Evolutionary conservation across 2,888 invertebrate genomes (phyloP).

Genomic region (Sarcophaga carnaria): DNA sequence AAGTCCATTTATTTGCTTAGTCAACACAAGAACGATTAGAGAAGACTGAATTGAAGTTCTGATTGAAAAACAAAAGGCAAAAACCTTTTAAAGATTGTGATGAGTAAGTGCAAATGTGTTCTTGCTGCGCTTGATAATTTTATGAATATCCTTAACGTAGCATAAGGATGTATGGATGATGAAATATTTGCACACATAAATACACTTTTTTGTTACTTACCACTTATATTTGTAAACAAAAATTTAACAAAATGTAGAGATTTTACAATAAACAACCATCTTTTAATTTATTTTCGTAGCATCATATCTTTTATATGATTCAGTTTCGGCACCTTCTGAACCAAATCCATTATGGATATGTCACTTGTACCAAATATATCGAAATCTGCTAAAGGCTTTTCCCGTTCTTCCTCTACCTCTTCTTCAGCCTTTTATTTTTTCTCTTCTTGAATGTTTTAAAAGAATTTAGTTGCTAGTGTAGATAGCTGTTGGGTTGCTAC

Average conservation of each 20-base stretch:
- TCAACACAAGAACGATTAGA: constrained; percentile 48
- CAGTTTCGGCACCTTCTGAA: constrained; percentile 51
- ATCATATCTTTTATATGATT: rapidly evolving
- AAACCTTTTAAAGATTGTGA: background rate
- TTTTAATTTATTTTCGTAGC: too few relatives aligned
- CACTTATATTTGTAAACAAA: too few relatives aligned
- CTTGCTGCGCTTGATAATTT: too few relatives aligned
- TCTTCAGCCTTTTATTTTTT: constrained; percentile 30
- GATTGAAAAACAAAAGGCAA: background rate
- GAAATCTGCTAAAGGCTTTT: constrained; percentile 29
- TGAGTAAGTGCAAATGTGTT: constrained; percentile 3
- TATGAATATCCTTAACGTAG: too few relatives aligned
- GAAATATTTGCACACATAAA: too few relatives aligned
- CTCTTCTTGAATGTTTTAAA: constrained; percentile 60
- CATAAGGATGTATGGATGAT: too few relatives aligned
- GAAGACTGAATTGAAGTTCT: constrained; percentile 37
- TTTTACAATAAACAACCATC: too few relatives aligned
- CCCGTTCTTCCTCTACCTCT: constrained; percentile 22
- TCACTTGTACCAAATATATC: constrained; percentile 70
- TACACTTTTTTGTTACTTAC: too few relatives aligned
- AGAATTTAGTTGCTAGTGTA: constrained; percentile 72
- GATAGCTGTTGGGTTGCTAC: constrained; percentile 69
- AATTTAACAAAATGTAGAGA: too few relatives aligned
- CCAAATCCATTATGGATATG: constrained; percentile 66
- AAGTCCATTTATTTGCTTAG: constrained; percentile 13